Percentiles rank a stretch among this genome's conserved stretches.
phyloP scores from a whole-genome alignment of 2,888 invertebrate species.

The Xanthia togata region DNA sequence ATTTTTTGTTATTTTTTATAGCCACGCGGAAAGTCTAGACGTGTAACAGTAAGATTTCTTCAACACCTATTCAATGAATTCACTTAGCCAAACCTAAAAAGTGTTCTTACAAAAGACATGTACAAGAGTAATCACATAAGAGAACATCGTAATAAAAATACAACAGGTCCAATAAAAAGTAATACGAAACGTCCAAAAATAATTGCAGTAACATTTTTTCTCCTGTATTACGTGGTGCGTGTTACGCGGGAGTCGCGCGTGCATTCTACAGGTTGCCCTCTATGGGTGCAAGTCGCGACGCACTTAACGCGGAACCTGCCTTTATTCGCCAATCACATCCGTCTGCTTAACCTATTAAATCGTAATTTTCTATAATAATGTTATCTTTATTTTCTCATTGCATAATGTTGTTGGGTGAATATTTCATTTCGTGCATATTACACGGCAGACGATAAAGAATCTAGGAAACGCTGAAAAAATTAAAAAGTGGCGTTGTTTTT shows the following conservation, averaged over 20 bases:
- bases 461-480: no score
- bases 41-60: constrained; percentile 10
- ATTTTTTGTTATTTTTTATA: constrained; percentile 9
- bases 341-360: constrained; percentile 80
- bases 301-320: constrained; percentile 75
- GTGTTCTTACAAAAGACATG: constrained; percentile 42
- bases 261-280: constrained; percentile 85
- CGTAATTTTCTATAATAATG: constrained; percentile 67
- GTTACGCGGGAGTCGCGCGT: constrained; percentile 68
- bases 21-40: background rate
- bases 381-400: constrained; percentile 52
- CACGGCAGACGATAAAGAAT: no score
- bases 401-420: constrained; percentile 55
- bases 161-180: constrained; percentile 64
- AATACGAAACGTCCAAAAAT: constrained; percentile 67
- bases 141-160: constrained; percentile 61
- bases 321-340: constrained; percentile 71
- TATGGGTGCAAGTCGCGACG: constrained; percentile 72
- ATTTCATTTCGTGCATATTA: no score
- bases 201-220: constrained; percentile 60
- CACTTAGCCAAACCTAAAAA: constrained; percentile 14
- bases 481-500: no score
- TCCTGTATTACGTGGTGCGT: constrained; percentile 52
- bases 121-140: constrained; percentile 39
- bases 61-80: constrained; percentile 32